Evolutionary conservation across 2,797 vertebrate species (phyloP), one percentile per base, ranked within the genome.

Genomic region (Microctenopoma lineatum): DNA sequence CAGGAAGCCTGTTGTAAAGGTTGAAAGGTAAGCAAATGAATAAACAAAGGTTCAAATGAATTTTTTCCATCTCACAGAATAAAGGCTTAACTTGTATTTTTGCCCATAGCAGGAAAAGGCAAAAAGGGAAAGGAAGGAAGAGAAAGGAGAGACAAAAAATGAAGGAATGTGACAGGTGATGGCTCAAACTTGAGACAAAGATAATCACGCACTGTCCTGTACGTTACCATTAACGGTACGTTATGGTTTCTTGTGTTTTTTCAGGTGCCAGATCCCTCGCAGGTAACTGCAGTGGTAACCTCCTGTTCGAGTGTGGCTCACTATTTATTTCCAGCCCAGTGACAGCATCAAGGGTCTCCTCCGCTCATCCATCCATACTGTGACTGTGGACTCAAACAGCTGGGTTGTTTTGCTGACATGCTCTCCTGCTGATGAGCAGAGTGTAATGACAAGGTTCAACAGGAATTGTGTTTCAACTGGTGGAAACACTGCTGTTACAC

Each of bases 91-190:
- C 15, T 44, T 18, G 14, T 74, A 14, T 84, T 86, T 75, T 48
- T 77, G 62, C 65, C 1, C 59, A 38, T 77, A 88, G 45, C 74
- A 98, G 96, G 92, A 94, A 89, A 90, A 95, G 91, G 74, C 88
- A 79, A 90, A 95, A 92, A 93, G 95, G 91, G 83, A 93, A 89
- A 92, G 96, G 95, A 77, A 96, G 92, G 89, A 97, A 92, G 92
- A 96, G 94, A 89, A 95, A 95, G 91, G 95, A 96, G 73, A 95
- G 92, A 91, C 95, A 93, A 87, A 95, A 90, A 93, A 74, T 66
- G 44, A 96, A 95, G 94, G 94, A 95, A 74, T 97, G 96, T 89
- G 95, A 95, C 83, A 92, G 92, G 96, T 97, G 90, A 95, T 87
- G 34, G 1, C 1, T 2, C 12, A 68, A 3, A 32, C 53, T 38